Conservation (phyloP, 2,888 invertebrate genomes). For the Meteorus cinctellus region DNA sequence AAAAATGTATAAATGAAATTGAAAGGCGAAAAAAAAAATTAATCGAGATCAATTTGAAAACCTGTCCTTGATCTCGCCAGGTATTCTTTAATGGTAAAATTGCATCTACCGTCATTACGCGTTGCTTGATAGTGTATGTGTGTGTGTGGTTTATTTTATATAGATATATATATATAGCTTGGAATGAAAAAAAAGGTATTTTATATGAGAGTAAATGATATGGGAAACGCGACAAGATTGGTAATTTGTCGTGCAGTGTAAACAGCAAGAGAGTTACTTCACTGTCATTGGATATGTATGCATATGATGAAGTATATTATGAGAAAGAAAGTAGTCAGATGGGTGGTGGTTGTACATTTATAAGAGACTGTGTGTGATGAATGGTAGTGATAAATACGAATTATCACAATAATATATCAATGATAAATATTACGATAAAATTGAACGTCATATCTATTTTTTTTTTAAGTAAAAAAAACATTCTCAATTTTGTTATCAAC, state of each 20-base stretch:
- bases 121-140: background rate
- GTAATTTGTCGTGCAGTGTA: conserved; percentile 26
- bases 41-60: conserved; percentile 31
- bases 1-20: background rate
- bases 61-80: conserved; percentile 40
- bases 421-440: background rate
- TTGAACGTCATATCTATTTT: background rate
- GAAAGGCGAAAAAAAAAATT: conserved; percentile 23
- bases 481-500: background rate
- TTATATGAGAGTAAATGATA: conserved; percentile 19
- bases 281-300: conserved; percentile 1
- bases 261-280: conserved; percentile 7
- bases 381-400: background rate
- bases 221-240: conserved; percentile 13
- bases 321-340: conserved; percentile 22
- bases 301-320: background rate
- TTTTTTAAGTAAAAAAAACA: background rate
- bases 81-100: conserved; percentile 39
- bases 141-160: conserved; percentile 7
- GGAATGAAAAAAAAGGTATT: background rate
- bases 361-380: background rate
- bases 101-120: conserved; percentile 30
- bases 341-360: background rate
- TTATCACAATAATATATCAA: conserved; percentile 6
- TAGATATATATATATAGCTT: background rate